Evolutionary conservation across 2,113 vertebrate genomes (phyloP), one percentile per base, ranked within the genome.

Genomic region (Agelaius phoeniceus): DNA sequence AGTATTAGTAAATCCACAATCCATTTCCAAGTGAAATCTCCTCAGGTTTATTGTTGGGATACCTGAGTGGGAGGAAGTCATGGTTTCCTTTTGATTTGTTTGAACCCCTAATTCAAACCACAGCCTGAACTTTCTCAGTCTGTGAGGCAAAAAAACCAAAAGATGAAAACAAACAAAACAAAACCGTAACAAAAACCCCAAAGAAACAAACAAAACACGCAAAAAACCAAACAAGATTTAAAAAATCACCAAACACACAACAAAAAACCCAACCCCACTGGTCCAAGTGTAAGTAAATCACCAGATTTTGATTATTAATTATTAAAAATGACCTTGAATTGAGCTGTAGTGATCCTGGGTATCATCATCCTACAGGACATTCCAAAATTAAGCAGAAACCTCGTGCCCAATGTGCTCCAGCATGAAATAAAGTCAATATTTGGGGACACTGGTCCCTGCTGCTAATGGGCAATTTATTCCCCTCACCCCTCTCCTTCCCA

Each of bases 31-130:
- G 71, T 4, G 77, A 78, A 87, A 55, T 17, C 57, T 91, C 57
- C 57, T 39, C 77, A 41, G 82, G 87, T 82, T 93, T 91, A 12
- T 78, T 84, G 69, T 89, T 82, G 87, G 65, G 91, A 84, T 84
- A 84, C 75, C 90, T 85, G 94, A 66, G 74, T 35, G 58, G 67
- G 84, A 77, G 78, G 93, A 93, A 94, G 67, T 58, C 44, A 4
- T 22, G 21, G 71, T 79, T 89, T 91, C 77, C 82, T 84, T 75
- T 74, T 48, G 89, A 13, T 59, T 84, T 82, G 89, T 92, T 91
- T 92, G 92, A 89, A 55, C 15, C 41, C 28, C 77, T 79, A 68
- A 94, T 91, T 94, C 91, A 89, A 95, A 93, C 73, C 87, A 87
- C 59, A 83, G 68, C 72, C 79, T 89, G 43, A 41, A 46, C 62